These are phyloP conservation scores for Casuarius casuarius DNA, from an alignment of 2,113 vertebrate species.

Conservation along the genomic window DNA sequence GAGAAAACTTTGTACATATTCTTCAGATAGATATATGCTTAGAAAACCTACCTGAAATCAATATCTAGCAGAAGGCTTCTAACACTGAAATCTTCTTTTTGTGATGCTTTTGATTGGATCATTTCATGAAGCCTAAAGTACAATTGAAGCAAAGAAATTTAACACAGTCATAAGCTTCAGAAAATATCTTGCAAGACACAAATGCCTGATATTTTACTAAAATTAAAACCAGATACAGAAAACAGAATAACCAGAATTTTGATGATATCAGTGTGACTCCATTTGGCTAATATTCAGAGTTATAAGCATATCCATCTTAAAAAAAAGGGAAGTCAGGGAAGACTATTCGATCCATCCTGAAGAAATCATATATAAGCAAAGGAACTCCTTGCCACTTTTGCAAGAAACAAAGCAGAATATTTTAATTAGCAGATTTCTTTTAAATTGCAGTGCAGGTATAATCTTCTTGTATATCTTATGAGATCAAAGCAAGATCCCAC, in stretches of 20 bases:
- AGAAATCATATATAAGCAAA: neutral
- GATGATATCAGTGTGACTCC: neutral
- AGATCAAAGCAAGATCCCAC: neutral
- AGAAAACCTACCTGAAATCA: constrained; percentile 89
- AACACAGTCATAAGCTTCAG: constrained; percentile 14
- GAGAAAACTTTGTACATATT: neutral
- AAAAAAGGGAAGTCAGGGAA: neutral
- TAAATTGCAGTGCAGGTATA: neutral
- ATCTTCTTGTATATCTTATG: neutral
- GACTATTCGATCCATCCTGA: neutral
- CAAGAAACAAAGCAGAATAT: neutral
- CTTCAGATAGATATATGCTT: neutral
- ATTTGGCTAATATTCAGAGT: neutral
- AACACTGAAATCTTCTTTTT: constrained; percentile 67
- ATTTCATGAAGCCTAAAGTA: constrained; percentile 90
- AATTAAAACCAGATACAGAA: neutral
- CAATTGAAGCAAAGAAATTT: constrained; percentile 58
- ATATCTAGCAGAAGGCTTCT: constrained; percentile 94
- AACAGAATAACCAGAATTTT: neutral
- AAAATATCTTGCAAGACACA: constrained; percentile 25
- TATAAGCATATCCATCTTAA: neutral
- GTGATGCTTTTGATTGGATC: constrained; percentile 81
- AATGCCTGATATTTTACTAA: neutral
- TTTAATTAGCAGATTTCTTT: neutral
- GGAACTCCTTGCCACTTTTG: neutral